Conservation (phyloP, 2,797 vertebrate species). For the Sebastolobus altivelis region DNA sequence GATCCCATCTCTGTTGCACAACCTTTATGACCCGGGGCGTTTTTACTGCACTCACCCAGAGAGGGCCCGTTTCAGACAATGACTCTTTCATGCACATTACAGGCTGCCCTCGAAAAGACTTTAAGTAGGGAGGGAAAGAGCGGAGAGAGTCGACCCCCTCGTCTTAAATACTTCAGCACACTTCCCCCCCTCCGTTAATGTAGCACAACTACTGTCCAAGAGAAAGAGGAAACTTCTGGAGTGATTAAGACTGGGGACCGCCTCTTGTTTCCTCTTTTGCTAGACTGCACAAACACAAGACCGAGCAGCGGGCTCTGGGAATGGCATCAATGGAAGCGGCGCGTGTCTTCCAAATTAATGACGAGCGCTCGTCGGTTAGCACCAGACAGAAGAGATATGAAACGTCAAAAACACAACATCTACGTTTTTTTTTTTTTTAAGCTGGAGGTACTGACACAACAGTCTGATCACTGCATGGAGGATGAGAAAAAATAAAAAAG, state of each 20-base stretch:
- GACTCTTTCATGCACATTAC: constrained; percentile 53
- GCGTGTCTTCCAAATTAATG: constrained; percentile 12
- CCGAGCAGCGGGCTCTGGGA: background rate
- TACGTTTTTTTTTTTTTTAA: background rate
- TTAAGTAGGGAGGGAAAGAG: constrained; percentile 23
- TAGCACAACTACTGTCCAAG: constrained; percentile 37
- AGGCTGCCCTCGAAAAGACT: constrained; percentile 24
- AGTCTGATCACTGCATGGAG: background rate
- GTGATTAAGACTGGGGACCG: constrained; percentile 33
- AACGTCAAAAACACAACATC: background rate
- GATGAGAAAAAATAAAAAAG: background rate
- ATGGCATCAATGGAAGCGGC: constrained; percentile 4
- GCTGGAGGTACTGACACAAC: background rate
- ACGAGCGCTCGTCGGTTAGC: background rate
- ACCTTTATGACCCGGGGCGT: constrained; percentile 25
- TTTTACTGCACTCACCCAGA: constrained; percentile 47
- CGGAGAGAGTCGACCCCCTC: constrained; percentile 11
- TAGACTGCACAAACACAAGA: constrained; percentile 57
- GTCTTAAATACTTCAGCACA: constrained; percentile 54
- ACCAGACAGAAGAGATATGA: background rate
- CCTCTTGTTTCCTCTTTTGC: constrained; percentile 46
- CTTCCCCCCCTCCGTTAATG: constrained; percentile 55
- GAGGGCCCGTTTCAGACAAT: constrained; percentile 56
- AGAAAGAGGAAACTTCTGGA: constrained; percentile 57
- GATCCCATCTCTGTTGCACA: constrained; percentile 45